Conservation (phyloP, 1,140 invertebrate genomes). For the Neodiprion pinetum region DNA sequence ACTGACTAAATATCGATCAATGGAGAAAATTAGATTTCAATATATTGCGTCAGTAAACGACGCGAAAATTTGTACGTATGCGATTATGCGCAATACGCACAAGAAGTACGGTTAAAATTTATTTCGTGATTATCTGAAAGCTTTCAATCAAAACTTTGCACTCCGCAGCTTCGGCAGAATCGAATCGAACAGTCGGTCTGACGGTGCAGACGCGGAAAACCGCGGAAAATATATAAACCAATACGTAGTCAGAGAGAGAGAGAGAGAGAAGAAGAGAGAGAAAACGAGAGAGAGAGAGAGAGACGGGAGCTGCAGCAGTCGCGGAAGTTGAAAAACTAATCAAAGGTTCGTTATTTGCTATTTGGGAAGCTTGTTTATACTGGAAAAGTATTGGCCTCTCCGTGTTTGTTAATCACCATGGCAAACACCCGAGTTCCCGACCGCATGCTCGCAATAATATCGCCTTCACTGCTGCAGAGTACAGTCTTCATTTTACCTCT, state of each 20-base stretch:
- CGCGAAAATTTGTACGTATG: no score
- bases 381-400: not conserved
- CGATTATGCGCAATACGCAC: no score
- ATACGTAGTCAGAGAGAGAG: not conserved
- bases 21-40: no score
- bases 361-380: conserved; percentile 5
- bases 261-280: no score
- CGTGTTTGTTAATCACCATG: not conserved
- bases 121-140: not conserved
- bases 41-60: no score
- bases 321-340: conserved; percentile 1
- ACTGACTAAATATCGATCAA: no score
- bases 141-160: not conserved
- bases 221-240: not conserved
- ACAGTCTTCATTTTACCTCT: no score
- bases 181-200: not conserved
- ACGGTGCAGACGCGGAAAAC: not conserved
- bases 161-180: not conserved
- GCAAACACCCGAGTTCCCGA: not conserved
- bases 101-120: not conserved
- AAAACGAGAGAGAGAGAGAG: no score
- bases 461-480: not conserved
- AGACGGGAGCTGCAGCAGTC: no score
- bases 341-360: conserved; percentile 4
- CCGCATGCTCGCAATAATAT: not conserved